Base-by-base conservation (phyloP, 2,888 invertebrate genomes). In the Argynnis bischoffii region DNA sequence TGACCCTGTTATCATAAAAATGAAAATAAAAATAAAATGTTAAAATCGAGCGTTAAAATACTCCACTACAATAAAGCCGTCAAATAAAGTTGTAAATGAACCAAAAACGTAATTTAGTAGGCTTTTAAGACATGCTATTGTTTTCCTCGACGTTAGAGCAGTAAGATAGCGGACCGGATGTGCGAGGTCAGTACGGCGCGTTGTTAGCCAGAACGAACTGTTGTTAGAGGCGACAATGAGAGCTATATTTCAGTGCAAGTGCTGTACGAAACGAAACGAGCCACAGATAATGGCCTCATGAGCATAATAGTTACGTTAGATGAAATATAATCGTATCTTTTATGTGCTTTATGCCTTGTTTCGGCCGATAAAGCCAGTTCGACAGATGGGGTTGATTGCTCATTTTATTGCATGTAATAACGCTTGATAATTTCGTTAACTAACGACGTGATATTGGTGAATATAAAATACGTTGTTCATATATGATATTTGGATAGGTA, bases 141-240 rank as follows among this genome's bases (percentile, higher is more conserved):
- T 67, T 59, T 67, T 63, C 65, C 63, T 54, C 55, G 59, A 53
- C 56, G 66, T 55, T 16, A 26, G 21, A 56, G 55, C 35, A 54
- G 56, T 50, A 69, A 72, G 72, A 75, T 72, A 75, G 69, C 53
- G 72, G 63, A 67, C 73, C 76, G 75, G 81, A 82, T 78, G 80
- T 81, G 80, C 78, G 79, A 77, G 85, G 82, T 84, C 87, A 84
- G 81, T 84, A 80, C 79, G 79, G 80, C 79, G 79, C 77, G 81
- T 82, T 84, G 87, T 89, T 89, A 86, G 79, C 82, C 78, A 82
- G 80, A 89, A 88, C 84, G 85, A 83, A 81, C 84, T 81, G 85
- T 82, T 87, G 88, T 88, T 87, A 88, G 88, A 81, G 78, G 81
- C 82, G 83, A 88, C 89, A 89, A 89, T 89, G 89, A 87, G 81